Conservation (phyloP, 1,140 invertebrate species). For the Hyles euphorbiae region DNA sequence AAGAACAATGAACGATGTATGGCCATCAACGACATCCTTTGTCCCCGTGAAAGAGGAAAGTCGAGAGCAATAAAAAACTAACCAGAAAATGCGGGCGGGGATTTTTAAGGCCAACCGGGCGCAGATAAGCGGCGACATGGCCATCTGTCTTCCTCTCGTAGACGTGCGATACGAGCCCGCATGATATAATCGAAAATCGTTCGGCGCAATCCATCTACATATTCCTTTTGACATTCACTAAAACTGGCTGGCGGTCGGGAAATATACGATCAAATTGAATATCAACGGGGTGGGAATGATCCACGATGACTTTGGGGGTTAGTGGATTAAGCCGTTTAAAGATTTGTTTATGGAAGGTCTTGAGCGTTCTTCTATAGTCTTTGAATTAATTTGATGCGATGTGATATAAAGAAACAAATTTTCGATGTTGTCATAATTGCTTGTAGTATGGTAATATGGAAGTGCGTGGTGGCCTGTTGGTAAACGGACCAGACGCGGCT, state of each 20-base stretch:
- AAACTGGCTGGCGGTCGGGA: conserved; percentile 20
- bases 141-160: conserved; percentile 38
- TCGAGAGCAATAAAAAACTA: conserved; percentile 4
- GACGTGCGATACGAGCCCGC: conserved; percentile 36
- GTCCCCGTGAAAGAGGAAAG: no score
- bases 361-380: no score
- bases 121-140: conserved; percentile 29
- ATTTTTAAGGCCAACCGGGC: conserved; percentile 21
- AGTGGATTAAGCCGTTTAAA: no score
- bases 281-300: no score
- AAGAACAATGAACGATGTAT: background rate
- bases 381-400: no score
- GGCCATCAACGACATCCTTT: background rate
- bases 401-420: no score
- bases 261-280: no score
- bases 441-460: no score
- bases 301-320: background rate
- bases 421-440: no score
- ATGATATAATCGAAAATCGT: conserved; percentile 41
- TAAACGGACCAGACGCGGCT: no score
- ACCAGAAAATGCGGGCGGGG: conserved; percentile 11
- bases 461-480: no score
- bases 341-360: no score
- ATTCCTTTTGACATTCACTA: conserved; percentile 24
- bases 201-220: conserved; percentile 35